Evolutionary conservation across 2,888 invertebrate genomes (phyloP), one percentile per base, ranked within the genome.

Genomic region (Drosophila mulleri): DNA sequence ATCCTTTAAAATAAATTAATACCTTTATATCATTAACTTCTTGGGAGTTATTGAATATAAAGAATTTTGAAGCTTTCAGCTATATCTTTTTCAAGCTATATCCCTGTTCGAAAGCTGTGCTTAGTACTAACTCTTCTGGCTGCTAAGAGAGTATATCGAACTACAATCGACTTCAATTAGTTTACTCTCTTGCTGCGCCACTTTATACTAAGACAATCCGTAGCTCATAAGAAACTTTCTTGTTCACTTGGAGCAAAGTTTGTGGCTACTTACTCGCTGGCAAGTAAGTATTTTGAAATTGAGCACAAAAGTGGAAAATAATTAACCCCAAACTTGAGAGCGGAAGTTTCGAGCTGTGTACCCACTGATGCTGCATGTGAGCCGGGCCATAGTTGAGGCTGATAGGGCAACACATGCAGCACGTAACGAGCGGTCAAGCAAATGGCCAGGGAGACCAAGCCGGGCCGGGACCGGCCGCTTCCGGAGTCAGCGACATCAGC

Each of bases 221-320:
- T 29, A 56, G 62, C 29, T 81, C 64, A 66, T 58, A 56, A 47
- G 58, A 72, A 70, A 87, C 73, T 83, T 71, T 67, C n/a, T 32
- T 18, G 54, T 60, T 58, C 63, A 56, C 64, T 63, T 59, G 14
- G 53, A 62, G 67, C 39, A 9, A 69, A 71, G 60, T 74, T 77
- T 57, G 45, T 50, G 42, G 45, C 42, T 68, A 44, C 47, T 61
- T 68, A 65, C 67, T 70, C 41, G 57, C 58, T 60, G 23, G 32
- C 52, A 67, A 67, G 61, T 56, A 48, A 67, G 64, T 78, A 61
- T 76, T 63, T 68, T 67, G 66, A 70, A 82, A 72, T 77, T 73
- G 67, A 83, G 78, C 78, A 69, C 77, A 72, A 85, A 82, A 91
- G 90, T 90, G 88, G 88, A 90, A 90, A 91, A 88, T 88, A 86